Conservation (phyloP, 2,888 invertebrate genomes). For the Aphidius colemani region DNA sequence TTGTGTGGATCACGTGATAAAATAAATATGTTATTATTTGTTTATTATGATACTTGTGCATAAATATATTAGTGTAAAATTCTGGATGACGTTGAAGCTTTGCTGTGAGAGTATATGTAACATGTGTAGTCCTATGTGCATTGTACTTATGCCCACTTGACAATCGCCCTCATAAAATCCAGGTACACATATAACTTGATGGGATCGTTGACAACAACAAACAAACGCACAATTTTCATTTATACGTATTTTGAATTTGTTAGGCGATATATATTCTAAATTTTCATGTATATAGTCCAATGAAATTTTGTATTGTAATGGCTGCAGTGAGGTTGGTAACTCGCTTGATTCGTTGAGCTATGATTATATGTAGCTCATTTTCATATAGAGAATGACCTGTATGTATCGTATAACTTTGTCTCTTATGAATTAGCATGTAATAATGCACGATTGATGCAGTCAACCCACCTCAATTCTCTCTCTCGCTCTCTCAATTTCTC, state of each 20-base stretch:
- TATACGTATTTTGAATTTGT: background rate
- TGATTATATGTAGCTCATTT: slow-evolving; percentile 22
- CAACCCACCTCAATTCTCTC: slow-evolving; percentile 6
- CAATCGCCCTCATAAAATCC: slow-evolving; percentile 34
- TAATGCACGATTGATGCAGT: slow-evolving; percentile 35
- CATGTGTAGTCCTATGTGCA: background rate
- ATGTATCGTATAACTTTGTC: background rate
- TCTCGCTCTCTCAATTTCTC: too few species aligned
- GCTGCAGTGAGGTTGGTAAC: background rate
- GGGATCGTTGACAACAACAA: too few species aligned
- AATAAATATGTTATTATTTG: too few species aligned
- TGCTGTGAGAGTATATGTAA: slow-evolving; percentile 15
- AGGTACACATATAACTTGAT: too few species aligned
- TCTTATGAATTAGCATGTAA: slow-evolving; percentile 32
- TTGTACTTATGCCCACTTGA: slow-evolving; percentile 31
- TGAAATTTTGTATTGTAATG: slow-evolving; percentile 18
- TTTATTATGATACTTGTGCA: too few species aligned
- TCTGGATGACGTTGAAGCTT: slow-evolving; percentile 19
- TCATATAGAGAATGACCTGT: too few species aligned
- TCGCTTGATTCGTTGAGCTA: slow-evolving; percentile 35
- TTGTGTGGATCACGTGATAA: too few species aligned
- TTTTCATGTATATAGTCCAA: slow-evolving; percentile 4
- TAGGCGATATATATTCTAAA: background rate
- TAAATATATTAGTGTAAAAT: slow-evolving; percentile 8
- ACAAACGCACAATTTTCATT: background rate